Evolutionary conservation across 2,888 invertebrate species (phyloP), one percentile per base, ranked within the genome.

Genomic region (Tiliacea citrago): DNA sequence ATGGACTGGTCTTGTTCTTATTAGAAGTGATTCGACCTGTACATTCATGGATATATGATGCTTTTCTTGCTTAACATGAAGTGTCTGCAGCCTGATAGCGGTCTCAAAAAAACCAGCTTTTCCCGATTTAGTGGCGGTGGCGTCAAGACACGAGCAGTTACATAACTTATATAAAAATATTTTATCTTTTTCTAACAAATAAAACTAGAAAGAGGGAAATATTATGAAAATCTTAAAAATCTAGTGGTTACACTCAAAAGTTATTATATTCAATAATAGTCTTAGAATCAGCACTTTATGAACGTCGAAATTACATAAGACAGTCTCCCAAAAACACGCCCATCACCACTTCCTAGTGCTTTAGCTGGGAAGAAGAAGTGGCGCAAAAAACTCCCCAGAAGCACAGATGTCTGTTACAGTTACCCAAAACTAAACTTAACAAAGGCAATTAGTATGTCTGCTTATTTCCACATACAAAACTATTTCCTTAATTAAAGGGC

Each of bases 21-120:
- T 49, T 57, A 55, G 21, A 55, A 71, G 51, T 6, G 24, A 72
- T 72, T 76, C 16, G 18, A 81, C 72, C 47, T 77, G 77, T 81
- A 73, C 47, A 60, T 81, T 77, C 53, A 62, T 62, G 57, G 24
- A 70, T 47, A 61, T 57, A 75, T 80, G 68, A 65, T 35, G 18
- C 13, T 62, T 65, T 81, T 81, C 72, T 73, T n/a, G 82, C 77
- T 73, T 63, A 65, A 76, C 70, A 42, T 53, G 65, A 69, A 77
- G 61, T 45, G 21, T 62, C 39, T 66, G 42, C 18, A 67, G 61
- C 13, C 13, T 68, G 66, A 49, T 55, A 70, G 58, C 67, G 42
- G 58, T 70, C 7, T 68, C 24, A 35, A 12, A 29, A 45, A 72
- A 73, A 77, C 81, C 58, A 55, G 77, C 16, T 69, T 77, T 67